These are phyloP conservation scores for Rhyacichthys aspro DNA, from an alignment of 2,797 vertebrate genomes.

Conservation along the genomic window DNA sequence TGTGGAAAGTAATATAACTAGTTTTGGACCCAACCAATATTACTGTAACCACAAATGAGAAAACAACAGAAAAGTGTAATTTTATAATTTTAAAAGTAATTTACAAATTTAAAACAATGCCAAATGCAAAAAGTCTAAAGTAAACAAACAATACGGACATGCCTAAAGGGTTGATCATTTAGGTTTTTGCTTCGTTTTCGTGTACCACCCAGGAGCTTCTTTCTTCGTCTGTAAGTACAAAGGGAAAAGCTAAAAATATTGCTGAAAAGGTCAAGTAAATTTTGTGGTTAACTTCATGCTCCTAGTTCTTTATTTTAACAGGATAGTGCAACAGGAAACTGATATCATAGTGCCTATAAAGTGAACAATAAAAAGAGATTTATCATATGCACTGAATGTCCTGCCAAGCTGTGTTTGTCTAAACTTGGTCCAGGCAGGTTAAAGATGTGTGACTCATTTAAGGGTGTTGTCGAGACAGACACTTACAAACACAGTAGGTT, in stretches of 20 bases:
- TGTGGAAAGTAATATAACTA: conserved; percentile 52
- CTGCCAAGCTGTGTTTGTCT: conserved; percentile 26
- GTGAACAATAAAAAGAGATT: conserved; percentile 14
- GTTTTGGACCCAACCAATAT: conserved; percentile 42
- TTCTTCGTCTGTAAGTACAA: conserved; percentile 76
- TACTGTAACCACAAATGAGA: conserved; percentile 39
- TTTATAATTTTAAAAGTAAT: conserved; percentile 32
- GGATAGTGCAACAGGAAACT: conserved; percentile 13
- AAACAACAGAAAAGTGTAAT: conserved; percentile 4
- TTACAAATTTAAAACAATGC: conserved; percentile 17
- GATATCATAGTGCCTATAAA: conserved; percentile 1
- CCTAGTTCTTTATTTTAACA: neutral
- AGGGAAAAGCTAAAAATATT: conserved; percentile 9
- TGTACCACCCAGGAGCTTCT: conserved; percentile 72
- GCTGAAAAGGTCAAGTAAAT: neutral
- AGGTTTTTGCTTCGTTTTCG: conserved; percentile 61
- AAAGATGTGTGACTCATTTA: conserved; percentile 53
- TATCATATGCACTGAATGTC: conserved; percentile 13
- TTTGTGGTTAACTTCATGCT: neutral
- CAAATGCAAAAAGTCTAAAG: conserved; percentile 22
- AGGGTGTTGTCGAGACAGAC: conserved; percentile 47
- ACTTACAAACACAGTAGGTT: conserved; percentile 96
- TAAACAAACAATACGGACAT: neutral
- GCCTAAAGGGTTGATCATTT: conserved; percentile 52
- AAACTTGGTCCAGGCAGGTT: conserved; percentile 47